These are phyloP conservation scores for Alexandromys fortis DNA, from an alignment of 2,113 vertebrate genomes.

Conservation along the genomic window DNA sequence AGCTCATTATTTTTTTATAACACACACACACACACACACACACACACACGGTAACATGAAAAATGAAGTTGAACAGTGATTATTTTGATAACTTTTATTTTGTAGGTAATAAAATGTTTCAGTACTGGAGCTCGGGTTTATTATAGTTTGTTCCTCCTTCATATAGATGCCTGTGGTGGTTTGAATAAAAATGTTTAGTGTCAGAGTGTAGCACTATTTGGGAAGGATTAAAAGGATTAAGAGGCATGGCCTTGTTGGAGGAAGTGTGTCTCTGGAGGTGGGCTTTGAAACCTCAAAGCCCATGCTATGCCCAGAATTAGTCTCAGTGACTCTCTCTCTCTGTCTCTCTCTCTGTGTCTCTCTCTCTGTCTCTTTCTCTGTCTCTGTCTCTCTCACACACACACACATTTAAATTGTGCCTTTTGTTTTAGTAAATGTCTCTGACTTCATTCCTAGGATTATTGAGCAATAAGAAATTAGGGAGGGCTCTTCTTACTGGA, in stretches of 20 bases:
- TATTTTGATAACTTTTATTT: slow-evolving; percentile 53
- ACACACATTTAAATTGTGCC: neutral
- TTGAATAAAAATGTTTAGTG: neutral
- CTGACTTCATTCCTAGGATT: neutral
- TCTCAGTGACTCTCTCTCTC: neutral
- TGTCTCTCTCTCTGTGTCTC: neutral
- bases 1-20: neutral
- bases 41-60: slow-evolving; percentile 7
- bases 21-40: neutral
- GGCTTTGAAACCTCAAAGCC: neutral
- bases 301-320: neutral
- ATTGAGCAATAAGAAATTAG: neutral
- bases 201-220: neutral
- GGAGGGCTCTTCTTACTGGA: neutral
- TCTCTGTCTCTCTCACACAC: neutral
- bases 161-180: neutral
- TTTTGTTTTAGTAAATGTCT: neutral
- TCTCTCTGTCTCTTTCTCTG: no score
- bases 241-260: neutral
- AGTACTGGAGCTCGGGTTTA: neutral
- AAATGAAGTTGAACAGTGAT: neutral
- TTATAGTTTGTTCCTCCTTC: slow-evolving; percentile 43
- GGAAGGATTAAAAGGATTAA: neutral
- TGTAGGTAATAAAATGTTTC: slow-evolving; percentile 28
- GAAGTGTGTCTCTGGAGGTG: neutral